Evolutionary conservation across 1,140 invertebrate species (phyloP).

Genomic region (Orussus abietinus): DNA sequence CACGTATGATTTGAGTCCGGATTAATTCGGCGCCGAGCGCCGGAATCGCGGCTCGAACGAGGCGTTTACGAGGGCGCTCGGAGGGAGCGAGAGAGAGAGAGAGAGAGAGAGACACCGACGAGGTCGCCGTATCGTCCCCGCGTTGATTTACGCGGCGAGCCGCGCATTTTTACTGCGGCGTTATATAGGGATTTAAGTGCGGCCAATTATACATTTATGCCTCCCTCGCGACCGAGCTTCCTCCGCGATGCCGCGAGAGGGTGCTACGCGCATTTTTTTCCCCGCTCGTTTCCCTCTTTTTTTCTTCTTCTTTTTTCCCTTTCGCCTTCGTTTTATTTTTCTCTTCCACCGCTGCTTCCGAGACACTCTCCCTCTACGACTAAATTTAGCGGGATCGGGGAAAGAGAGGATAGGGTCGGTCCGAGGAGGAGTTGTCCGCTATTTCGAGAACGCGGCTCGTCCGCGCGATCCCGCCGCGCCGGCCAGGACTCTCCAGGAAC

Average conservation of each 20-base stretch:
- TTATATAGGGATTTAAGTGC: slow-evolving; percentile 51
- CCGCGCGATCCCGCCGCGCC: not conserved
- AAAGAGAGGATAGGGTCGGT: slow-evolving; percentile 34
- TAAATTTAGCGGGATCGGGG: slow-evolving; percentile 33
- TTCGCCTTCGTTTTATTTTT: slow-evolving; percentile 14
- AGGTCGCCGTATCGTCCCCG: slow-evolving; percentile 39
- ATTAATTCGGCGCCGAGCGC: too few relatives aligned
- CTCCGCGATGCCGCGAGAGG: too few relatives aligned
- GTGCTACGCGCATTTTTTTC: slow-evolving; percentile 20
- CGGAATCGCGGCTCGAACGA: too few relatives aligned
- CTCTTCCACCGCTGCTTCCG: not conserved
- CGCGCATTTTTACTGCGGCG: slow-evolving; percentile 47
- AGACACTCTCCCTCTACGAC: slow-evolving; percentile 8
- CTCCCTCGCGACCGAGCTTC: slow-evolving; percentile 16
- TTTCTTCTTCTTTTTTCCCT: slow-evolving; percentile 16
- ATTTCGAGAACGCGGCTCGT: slow-evolving; percentile 28
- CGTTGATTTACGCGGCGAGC: slow-evolving; percentile 46
- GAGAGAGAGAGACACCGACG: slow-evolving; percentile 14
- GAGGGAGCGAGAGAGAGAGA: slow-evolving; percentile 11
- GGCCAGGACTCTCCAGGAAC: slow-evolving; percentile 9
- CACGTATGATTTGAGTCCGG: too few relatives aligned
- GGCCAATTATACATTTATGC: slow-evolving; percentile 51
- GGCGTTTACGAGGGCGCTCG: slow-evolving; percentile 23
- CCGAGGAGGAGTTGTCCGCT: slow-evolving; percentile 31
- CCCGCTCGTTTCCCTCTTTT: slow-evolving; percentile 12